phyloP scores from a whole-genome alignment of 2,797 vertebrate genomes.

The Rhincodon typus region DNA sequence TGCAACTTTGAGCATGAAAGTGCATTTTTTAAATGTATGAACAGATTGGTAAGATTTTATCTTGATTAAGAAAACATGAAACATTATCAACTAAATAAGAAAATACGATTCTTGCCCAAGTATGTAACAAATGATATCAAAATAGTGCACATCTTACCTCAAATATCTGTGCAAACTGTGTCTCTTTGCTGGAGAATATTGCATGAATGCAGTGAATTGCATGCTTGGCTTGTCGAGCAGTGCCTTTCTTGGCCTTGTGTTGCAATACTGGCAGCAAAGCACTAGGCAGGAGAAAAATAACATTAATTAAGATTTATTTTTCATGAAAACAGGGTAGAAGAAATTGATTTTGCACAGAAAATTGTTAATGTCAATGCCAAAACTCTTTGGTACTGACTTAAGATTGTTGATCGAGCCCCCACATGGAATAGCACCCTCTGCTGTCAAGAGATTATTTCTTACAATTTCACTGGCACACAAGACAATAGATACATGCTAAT shows the following conservation, averaged over 20 bases:
- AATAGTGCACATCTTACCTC: slow-evolving; percentile 66
- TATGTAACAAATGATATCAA: background rate
- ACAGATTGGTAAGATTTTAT: background rate
- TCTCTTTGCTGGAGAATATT: slow-evolving; percentile 97
- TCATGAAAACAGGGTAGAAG: slow-evolving; percentile 43
- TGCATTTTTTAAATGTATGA: background rate
- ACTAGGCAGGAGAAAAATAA: slow-evolving; percentile 53
- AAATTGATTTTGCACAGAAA: background rate
- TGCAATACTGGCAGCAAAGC: slow-evolving; percentile 91
- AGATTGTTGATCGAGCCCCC: background rate
- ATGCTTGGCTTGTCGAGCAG: slow-evolving; percentile 91
- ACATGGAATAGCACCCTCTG: slow-evolving; percentile 35
- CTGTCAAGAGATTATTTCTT: background rate
- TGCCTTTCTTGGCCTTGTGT: slow-evolving; percentile 92
- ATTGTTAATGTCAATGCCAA: slow-evolving; percentile 14
- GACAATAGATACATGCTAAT: background rate
- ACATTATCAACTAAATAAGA: background rate
- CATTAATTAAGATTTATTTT: background rate
- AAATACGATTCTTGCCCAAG: background rate
- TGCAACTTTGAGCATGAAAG: background rate
- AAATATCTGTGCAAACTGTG: slow-evolving; percentile 97
- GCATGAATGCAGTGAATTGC: slow-evolving; percentile 95
- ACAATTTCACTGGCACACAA: background rate
- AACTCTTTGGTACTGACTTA: background rate
- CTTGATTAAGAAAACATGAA: background rate